Percentiles rank a stretch among this genome's conserved stretches.
These are phyloP conservation scores for Rosalia funebris DNA, from an alignment of 2,888 invertebrate genomes.

Conservation along the genomic window DNA sequence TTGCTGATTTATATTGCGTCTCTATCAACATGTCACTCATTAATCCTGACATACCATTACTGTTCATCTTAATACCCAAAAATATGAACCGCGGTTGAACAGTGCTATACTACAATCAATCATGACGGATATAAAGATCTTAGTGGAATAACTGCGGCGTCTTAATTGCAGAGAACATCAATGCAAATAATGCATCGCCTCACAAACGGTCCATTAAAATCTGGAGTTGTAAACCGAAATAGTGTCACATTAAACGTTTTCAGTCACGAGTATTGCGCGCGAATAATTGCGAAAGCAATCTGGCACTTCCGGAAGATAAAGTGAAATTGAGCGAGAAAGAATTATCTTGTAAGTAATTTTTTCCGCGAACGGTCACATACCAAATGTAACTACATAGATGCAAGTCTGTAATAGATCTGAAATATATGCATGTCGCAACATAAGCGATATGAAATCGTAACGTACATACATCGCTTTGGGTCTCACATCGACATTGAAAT, in stretches of 20 bases:
- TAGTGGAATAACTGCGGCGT: neutral
- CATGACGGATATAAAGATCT: neutral
- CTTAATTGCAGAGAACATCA: neutral
- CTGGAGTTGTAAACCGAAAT: slow-evolving; percentile 46
- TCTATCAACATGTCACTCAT: too few relatives aligned
- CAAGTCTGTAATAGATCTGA: too few relatives aligned
- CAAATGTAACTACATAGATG: slow-evolving; percentile 9
- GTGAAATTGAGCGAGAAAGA: slow-evolving; percentile 42
- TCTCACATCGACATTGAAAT: too few relatives aligned
- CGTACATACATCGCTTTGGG: too few relatives aligned
- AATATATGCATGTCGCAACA: too few relatives aligned
- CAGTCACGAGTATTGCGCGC: slow-evolving; percentile 48
- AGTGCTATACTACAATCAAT: too few relatives aligned
- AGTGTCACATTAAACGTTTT: slow-evolving; percentile 49
- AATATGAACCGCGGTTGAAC: too few relatives aligned
- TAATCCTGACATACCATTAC: too few relatives aligned
- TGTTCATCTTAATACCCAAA: too few relatives aligned
- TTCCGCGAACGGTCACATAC: slow-evolving; percentile 8
- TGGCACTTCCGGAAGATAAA: slow-evolving; percentile 43
- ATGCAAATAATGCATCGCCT: slow-evolving; percentile 1
- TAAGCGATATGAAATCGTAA: too few relatives aligned
- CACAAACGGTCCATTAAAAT: slow-evolving; percentile 44
- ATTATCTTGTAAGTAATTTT: slow-evolving; percentile 27
- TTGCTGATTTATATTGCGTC: too few relatives aligned
- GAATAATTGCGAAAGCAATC: slow-evolving; percentile 49